A percentile compares a stretch with the other conserved stretches of the same genome.
Conservation (phyloP, 64 coral and sea anemone genomes). For the Stichodactyla helianthus region DNA sequence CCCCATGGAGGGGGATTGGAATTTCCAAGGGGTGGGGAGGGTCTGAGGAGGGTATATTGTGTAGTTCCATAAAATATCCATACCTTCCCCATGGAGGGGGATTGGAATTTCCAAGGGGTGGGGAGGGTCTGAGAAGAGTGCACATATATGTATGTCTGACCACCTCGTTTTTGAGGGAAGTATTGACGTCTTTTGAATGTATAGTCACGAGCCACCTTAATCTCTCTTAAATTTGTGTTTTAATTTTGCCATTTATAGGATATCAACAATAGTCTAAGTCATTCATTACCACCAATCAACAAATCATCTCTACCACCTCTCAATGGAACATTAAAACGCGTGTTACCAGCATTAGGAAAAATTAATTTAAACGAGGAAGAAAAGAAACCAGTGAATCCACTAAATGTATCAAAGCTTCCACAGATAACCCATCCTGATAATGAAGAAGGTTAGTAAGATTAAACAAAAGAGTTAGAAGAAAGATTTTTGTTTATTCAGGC, state of each 20-base stretch:
- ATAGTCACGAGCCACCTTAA: too few relatives aligned
- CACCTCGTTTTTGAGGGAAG: too few relatives aligned
- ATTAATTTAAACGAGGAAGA: constrained; percentile 12
- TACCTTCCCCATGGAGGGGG: too few relatives aligned
- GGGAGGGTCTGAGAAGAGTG: too few relatives aligned
- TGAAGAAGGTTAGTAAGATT: constrained; percentile 20
- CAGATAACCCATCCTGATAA: constrained; percentile 58
- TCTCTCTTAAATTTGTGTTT: neutral
- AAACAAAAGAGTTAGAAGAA: neutral
- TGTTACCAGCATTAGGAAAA: constrained; percentile 38
- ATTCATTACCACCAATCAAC: constrained; percentile 83
- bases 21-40: too few relatives aligned
- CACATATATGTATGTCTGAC: too few relatives aligned
- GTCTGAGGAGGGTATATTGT: too few relatives aligned
- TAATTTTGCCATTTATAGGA: constrained; percentile 21
- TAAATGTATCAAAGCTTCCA: constrained; percentile 76
- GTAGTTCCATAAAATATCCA: too few relatives aligned
- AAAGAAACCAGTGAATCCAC: constrained; percentile 46
- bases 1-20: too few relatives aligned
- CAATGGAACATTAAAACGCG: constrained; percentile 31
- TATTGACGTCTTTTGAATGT: too few relatives aligned
- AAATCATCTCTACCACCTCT: constrained; percentile 79
- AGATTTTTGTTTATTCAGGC: neutral
- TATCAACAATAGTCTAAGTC: constrained; percentile 55
- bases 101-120: too few relatives aligned